Evolutionary conservation across 2,888 invertebrate genomes (phyloP).

Genomic region (Matsumyia berberina): DNA sequence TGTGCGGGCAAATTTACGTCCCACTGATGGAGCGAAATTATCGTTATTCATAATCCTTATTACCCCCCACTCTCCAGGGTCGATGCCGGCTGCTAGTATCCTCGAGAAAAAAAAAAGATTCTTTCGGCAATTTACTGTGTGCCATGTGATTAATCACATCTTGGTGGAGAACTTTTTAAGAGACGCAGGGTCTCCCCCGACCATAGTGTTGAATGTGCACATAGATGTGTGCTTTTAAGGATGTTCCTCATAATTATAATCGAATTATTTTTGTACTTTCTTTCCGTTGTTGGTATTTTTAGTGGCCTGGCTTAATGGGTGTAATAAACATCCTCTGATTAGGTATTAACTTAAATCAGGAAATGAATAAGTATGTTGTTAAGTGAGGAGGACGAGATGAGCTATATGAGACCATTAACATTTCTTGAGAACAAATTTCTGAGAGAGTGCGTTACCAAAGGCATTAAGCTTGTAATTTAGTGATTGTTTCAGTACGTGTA

Average conservation of each 20-base stretch:
- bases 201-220: too few species aligned
- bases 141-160: conserved; percentile 58
- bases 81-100: not conserved
- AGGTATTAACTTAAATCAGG: conserved; percentile 54
- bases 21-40: too few species aligned
- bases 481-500: too few species aligned
- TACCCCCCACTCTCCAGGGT: conserved; percentile 10
- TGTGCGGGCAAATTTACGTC: conserved; percentile 44
- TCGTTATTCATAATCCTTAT: conserved; percentile 40
- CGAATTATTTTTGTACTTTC: conserved; percentile 30
- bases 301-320: conserved; percentile 42
- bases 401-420: conserved; percentile 14
- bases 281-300: conserved; percentile 9
- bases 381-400: conserved; percentile 18
- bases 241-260: conserved; percentile 67
- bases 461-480: too few species aligned
- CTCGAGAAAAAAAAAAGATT: conserved; percentile 17
- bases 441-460: too few species aligned
- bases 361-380: conserved; percentile 11
- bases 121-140: conserved; percentile 62
- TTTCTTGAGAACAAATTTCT: too few species aligned
- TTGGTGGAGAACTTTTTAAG: not conserved
- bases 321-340: conserved; percentile 51
- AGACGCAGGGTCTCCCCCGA: too few species aligned
- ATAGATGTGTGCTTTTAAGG: conserved; percentile 46